Percentiles rank a stretch among this genome's conserved stretches.
These are phyloP conservation scores for Acyrthosiphon pisum DNA, from an alignment of 1,140 invertebrate genomes.

Conservation along the genomic window DNA sequence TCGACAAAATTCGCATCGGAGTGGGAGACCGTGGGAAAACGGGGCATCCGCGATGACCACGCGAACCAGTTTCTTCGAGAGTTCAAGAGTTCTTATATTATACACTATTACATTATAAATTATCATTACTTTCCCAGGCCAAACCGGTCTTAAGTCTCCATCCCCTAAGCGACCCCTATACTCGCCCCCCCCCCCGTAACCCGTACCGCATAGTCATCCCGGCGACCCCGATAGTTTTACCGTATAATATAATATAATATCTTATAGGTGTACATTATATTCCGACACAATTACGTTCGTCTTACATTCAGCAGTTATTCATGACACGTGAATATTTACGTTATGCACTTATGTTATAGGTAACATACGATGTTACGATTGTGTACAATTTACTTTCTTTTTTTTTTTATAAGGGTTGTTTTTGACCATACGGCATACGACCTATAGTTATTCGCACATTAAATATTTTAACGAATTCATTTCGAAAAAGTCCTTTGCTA, in stretches of 20 bases:
- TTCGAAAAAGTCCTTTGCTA: not conserved
- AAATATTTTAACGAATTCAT: not conserved
- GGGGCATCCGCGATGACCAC: not conserved
- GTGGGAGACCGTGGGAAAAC: slow-evolving; percentile 37
- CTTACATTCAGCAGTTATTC: not conserved
- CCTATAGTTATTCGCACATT: not conserved
- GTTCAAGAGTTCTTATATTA: slow-evolving; percentile 1
- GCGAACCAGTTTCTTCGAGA: not conserved
- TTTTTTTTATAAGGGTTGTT: not conserved
- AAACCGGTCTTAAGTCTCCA: not conserved
- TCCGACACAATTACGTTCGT: not conserved
- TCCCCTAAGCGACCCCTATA: not conserved
- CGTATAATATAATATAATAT: not conserved
- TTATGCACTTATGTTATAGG: not conserved
- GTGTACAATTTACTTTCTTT: not conserved
- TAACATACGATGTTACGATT: not conserved
- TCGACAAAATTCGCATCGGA: not conserved
- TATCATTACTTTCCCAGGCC: slow-evolving; percentile 15
- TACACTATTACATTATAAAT: not conserved
- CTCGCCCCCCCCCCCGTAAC: not conserved
- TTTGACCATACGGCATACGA: not conserved
- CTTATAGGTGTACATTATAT: not conserved
- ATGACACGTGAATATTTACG: not conserved
- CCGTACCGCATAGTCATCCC: not conserved
- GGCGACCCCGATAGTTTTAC: not conserved